A percentile compares a stretch with the other conserved stretches of the same genome.
Conservation (phyloP, 2,888 invertebrate species). For the Xylocampa areola region DNA sequence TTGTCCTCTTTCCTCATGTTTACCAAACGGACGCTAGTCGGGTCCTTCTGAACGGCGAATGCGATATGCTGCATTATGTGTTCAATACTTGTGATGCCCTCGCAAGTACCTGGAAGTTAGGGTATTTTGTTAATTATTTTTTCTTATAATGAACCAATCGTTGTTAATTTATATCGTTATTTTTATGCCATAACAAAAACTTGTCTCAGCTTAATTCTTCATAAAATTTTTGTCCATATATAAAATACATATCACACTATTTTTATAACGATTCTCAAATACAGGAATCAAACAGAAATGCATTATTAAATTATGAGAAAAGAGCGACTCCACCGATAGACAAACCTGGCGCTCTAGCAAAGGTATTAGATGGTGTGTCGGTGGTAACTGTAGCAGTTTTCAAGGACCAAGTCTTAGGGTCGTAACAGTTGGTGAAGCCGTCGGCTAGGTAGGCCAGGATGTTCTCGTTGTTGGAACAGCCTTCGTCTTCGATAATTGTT, state of each 20-base stretch:
- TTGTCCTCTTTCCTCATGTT: conserved; percentile 88
- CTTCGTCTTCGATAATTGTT: conserved; percentile 84
- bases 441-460: conserved; percentile 69
- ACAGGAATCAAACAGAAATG: too few species aligned
- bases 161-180: too few species aligned
- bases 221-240: too few species aligned
- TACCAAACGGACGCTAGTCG: conserved; percentile 87
- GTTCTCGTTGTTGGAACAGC: conserved; percentile 86
- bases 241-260: too few species aligned
- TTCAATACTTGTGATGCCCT: conserved; percentile 90
- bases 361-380: conserved; percentile 92
- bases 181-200: too few species aligned
- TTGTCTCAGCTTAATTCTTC: too few species aligned
- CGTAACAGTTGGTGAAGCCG: conserved; percentile 90
- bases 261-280: too few species aligned
- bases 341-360: conserved; percentile 92
- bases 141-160: too few species aligned
- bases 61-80: conserved; percentile 93
- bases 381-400: conserved; percentile 85
- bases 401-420: conserved; percentile 71
- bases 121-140: neutral
- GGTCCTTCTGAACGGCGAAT: conserved; percentile 87
- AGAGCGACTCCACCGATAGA: too few species aligned
- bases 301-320: too few species aligned
- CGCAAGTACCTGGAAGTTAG: conserved; percentile 82